phyloP scores from a whole-genome alignment of 2,797 vertebrate genomes.

The Decapterus maruadsi region DNA sequence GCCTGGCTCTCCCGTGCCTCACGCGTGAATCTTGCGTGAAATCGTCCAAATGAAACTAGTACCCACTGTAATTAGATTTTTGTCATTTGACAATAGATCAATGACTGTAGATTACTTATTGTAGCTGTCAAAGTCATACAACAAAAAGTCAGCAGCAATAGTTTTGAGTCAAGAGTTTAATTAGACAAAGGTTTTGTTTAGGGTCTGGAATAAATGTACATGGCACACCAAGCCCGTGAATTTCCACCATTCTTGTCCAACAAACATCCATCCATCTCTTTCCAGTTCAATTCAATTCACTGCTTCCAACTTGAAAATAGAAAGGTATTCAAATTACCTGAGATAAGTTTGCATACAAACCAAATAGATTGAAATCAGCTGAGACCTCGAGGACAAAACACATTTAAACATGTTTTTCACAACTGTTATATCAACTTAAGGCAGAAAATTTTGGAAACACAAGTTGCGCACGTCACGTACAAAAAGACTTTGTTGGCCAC shows the following conservation, averaged over 20 bases:
- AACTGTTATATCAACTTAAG: slow-evolving; percentile 65
- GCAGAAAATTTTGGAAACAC: slow-evolving; percentile 59
- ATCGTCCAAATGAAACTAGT: too few species aligned
- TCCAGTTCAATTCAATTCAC: slow-evolving; percentile 56
- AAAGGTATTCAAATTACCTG: slow-evolving; percentile 80
- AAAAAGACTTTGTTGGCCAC: slow-evolving; percentile 42
- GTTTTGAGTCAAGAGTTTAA: slow-evolving; percentile 67
- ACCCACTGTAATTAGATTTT: background rate
- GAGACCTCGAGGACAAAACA: slow-evolving; percentile 46
- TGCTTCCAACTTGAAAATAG: slow-evolving; percentile 36
- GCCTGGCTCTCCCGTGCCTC: too few species aligned
- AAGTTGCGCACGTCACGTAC: slow-evolving; percentile 40
- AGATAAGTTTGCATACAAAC: slow-evolving; percentile 80
- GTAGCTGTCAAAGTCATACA: background rate
- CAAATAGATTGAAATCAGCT: slow-evolving; percentile 61
- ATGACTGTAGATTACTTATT: background rate
- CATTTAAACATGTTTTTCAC: slow-evolving; percentile 31
- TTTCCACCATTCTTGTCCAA: slow-evolving; percentile 7
- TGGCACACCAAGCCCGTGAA: slow-evolving; percentile 22
- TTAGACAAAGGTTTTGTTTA: slow-evolving; percentile 55
- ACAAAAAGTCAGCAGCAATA: background rate
- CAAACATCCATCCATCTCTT: slow-evolving; percentile 22
- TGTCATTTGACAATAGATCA: background rate
- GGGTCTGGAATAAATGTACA: slow-evolving; percentile 67
- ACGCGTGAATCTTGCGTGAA: too few species aligned